Base-by-base conservation (phyloP, 1,140 invertebrate species). In the Akabosia matsudoensis region DNA sequence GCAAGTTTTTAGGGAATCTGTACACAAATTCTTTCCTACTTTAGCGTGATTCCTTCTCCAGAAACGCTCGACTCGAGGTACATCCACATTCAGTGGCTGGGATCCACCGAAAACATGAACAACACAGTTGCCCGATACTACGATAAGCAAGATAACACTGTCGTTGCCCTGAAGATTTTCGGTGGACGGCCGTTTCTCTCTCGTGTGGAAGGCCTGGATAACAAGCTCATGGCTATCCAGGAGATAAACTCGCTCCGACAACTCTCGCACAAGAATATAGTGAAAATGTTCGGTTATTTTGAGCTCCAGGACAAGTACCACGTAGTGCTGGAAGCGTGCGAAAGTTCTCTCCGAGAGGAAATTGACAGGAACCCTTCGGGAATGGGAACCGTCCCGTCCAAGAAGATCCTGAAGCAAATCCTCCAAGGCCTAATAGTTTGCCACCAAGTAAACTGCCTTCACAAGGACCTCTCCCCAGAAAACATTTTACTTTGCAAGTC, bases 101-200 rank as follows among this genome's bases (percentile, higher is more conserved):
- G 61, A 30, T 4, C 13, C 13, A 13, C 26, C 31, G 61, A n/a
- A 30, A 67, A 31, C 7, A 24, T 16, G 54, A 56, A 67, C 28
- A 67, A 67, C 31, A 30, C 30, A 4, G 70, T 78, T 28, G 76
- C 73, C 0, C 26, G 76, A 31, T 78, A 70, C 33, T 72, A 56
- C 37, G 76, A 78, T 73, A 70, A 72, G 67, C 13, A 78, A 13
- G 51, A 75, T 13, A 78, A 73, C 30, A 51, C 34, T 24, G 52
- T 78, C n/a, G 76, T 78, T 3, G 64, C 45, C 16, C 28, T 78
- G 7, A 78, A 78, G 54, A 76, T 76, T 34, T 71, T 78, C 30
- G 24, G 30, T 31, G 33, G 72, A 13, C 72, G 37, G 22, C 14
- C 70, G 16, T 70, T 70, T 1, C 1, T n/a, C 26, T 26, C 28